Base-by-base conservation (phyloP, 53 echinoderm and acorn worm species). In the Luidia sarsii region DNA sequence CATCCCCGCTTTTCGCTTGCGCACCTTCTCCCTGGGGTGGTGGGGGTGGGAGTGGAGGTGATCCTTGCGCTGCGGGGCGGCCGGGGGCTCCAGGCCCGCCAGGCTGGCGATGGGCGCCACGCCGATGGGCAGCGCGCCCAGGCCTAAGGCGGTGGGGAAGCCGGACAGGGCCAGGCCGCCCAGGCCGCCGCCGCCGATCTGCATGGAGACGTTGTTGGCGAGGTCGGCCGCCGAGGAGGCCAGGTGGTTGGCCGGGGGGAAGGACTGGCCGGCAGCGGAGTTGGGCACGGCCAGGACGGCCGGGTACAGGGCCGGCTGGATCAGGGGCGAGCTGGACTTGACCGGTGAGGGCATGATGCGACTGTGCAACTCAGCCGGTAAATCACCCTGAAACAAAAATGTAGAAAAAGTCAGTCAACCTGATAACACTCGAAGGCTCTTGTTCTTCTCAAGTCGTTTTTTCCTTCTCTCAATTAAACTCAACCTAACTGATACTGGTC, bases 161-260 rank as follows among this genome's bases (percentile, higher is more conserved):
- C 72, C 72, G 13, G 72, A 72, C 56, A 89, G 70, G 19, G 80
- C 63, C 11, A 89, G 68, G 20, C 81, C 81, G 11, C 90, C 90
- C 3, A 90, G 64, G 7, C 71, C 38, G 10, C 79, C 64, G 13
- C 57, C 55, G 23, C 85, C 88, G 32, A 87, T 66, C 36, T 91
- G 87, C 85, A 80, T 64, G 62, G 90, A 86, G 79, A 95, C 66
- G 41, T 89, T 90, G 61, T 57, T 71, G 14, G 48, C 59, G 29
- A 85, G 69, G 54, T 84, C 36, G 45, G 88, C n/a, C 36, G 87
- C 56, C 14, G 64, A 69, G 20, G 80, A 33, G 21, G 92, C 41
- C 11, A 51, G 66, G 53, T 68, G 75, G 33, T 68, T 49, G n/a
- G n/a, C n/a, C 22, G 77, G 64, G n/a, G 45, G 86, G 25, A 15